Evolutionary conservation across 2,113 vertebrate genomes (phyloP).

Genomic region (Ciconia boyciana): DNA sequence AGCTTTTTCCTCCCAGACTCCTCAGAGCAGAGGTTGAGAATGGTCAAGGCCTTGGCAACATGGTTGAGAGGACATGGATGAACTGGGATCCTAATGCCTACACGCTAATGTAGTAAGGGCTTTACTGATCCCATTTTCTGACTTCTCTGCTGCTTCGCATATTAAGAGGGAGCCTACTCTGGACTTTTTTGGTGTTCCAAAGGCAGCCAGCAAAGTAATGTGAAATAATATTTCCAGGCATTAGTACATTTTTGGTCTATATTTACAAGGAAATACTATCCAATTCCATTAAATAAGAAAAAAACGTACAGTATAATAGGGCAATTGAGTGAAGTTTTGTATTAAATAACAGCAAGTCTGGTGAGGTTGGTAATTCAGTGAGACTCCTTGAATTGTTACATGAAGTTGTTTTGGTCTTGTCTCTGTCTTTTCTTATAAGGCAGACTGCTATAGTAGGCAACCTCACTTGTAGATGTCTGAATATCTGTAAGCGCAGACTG

Average conservation of each 20-base stretch:
- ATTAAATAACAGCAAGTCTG: not conserved
- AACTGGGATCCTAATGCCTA: too few relatives aligned
- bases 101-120: not conserved
- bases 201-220: not conserved
- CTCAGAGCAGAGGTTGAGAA: not conserved
- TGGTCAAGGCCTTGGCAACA: fast-evolving
- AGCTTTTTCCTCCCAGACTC: not conserved
- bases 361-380: not conserved
- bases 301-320: not conserved
- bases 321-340: not conserved
- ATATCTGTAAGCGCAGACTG: not conserved
- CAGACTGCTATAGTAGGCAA: not conserved
- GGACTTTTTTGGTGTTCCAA: not conserved
- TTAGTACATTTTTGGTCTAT: not conserved
- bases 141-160: not conserved
- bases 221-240: not conserved
- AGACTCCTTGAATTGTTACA: not conserved
- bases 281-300: not conserved
- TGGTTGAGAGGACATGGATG: not conserved
- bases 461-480: not conserved
- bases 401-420: not conserved
- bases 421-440: not conserved
- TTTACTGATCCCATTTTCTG: not conserved
- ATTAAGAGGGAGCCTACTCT: not conserved
- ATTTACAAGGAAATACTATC: not conserved